A percentile compares a stretch with the other conserved stretches of the same genome.
Conservation (phyloP, 2,113 vertebrate species). For the Oriolus oriolus region DNA sequence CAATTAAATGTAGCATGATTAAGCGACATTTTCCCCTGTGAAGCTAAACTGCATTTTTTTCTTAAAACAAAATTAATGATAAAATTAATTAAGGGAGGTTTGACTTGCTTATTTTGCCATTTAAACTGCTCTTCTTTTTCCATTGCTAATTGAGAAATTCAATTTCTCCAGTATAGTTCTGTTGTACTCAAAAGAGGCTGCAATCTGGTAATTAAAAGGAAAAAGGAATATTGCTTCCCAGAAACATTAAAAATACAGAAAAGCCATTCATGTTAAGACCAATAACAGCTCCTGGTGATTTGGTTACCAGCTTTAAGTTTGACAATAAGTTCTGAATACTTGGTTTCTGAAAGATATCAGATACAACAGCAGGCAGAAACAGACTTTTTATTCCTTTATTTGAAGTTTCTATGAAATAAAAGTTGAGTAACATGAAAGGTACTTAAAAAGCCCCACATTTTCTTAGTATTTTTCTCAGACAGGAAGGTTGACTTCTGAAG, state of each 20-base stretch:
- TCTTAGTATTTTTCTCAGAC: not conserved
- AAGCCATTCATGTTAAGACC: not conserved
- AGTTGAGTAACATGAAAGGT: not conserved
- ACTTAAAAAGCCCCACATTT: not conserved
- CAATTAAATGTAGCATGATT: conserved; percentile 56
- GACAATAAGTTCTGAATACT: not conserved
- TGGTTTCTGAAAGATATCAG: not conserved
- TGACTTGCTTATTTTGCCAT: conserved; percentile 18
- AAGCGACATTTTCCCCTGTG: conserved; percentile 24
- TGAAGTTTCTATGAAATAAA: not conserved
- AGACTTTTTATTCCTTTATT: not conserved
- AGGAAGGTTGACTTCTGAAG: not conserved
- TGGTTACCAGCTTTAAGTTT: not conserved
- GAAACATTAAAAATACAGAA: not conserved
- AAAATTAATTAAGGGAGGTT: conserved; percentile 51
- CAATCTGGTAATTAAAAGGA: not conserved
- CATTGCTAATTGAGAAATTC: not conserved
- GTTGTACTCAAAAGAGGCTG: not conserved
- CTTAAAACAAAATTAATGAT: not conserved
- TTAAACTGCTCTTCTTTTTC: not conserved
- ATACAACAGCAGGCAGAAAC: not conserved
- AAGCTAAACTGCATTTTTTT: not conserved
- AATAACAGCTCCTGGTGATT: not conserved
- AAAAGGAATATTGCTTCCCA: not conserved
- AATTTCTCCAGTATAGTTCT: not conserved